Base-by-base conservation (phyloP, 2,797 vertebrate species). In the Pampus argenteus region DNA sequence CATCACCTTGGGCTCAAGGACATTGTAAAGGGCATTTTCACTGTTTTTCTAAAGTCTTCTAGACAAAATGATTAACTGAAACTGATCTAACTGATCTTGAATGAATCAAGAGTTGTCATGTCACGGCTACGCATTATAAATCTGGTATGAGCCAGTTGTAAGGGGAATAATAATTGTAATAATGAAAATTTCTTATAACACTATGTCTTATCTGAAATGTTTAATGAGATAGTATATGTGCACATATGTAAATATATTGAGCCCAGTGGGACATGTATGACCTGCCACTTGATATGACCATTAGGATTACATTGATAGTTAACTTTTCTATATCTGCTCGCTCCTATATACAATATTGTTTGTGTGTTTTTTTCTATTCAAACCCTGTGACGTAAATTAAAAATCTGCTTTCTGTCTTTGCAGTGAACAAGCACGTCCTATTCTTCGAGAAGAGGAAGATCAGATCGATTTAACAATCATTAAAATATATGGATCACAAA, bases 381-480 rank as follows among this genome's bases (percentile, higher is more conserved):
- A 13, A 20, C 5, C 9, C 15, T 25, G 14, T 22, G 5, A 23
- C 10, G 50, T 40, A 4, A 5, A 23, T 44, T 26, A 29, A 25
- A 56, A 38, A 57, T 76, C 10, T 59, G 5, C 40, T 51, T 62
- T 86, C 31, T 85, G 25, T 88, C 76, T 82, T 78, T 80, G 61
- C 92, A 99, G 98, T 98, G 81, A 96, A 96, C 82, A 89, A 96
- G 79, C 97, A 95, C 42, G 98, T 99, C 71, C 94, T 99, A 29
- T 99, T 99, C 87, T 89, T 94, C 38, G 98, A 99, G 91, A 96
- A 97, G 91, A 98, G 76, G 94, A 99, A 99, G 93, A 95, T 99
- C 83, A 94, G 92, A 82, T 98, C 97, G 8, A 82, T 99, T 51
- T 99, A 93, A 95, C 79, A 68, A 74, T 38, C 38, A 44, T 23